A percentile compares a stretch with the other conserved stretches of the same genome.
Evolutionary conservation across 2,888 invertebrate genomes (phyloP).

Genomic region (Eurytoma adleriae): DNA sequence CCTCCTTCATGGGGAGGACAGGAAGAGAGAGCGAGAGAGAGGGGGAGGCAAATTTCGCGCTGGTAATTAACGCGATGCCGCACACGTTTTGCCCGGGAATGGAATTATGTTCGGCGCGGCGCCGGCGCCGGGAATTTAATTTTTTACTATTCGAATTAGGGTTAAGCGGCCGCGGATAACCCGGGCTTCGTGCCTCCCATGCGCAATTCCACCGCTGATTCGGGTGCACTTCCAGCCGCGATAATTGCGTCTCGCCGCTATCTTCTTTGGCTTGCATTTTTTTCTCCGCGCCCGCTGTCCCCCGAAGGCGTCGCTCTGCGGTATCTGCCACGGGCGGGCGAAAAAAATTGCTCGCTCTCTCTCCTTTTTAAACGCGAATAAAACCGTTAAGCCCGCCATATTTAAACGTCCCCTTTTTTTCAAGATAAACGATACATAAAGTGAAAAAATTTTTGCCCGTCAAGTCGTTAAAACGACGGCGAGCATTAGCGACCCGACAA

Average conservation of each 20-base stretch:
- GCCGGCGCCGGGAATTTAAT: constrained; percentile 11
- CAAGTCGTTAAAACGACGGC: too few species aligned
- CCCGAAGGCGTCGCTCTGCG: too few species aligned
- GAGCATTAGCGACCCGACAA: too few species aligned
- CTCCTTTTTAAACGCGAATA: too few species aligned
- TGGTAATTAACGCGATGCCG: constrained; percentile 39
- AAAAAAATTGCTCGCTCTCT: too few species aligned
- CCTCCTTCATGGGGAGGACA: not conserved
- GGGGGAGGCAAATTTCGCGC: constrained; percentile 15
- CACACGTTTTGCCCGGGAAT: constrained; percentile 3
- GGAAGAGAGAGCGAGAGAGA: not conserved
- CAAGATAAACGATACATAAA: too few species aligned
- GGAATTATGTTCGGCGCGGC: constrained; percentile 19
- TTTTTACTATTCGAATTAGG: constrained; percentile 38
- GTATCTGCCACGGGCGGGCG: too few species aligned
- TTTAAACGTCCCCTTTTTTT: too few species aligned
- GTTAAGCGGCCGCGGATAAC: constrained; percentile 31
- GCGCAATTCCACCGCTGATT: constrained; percentile 1
- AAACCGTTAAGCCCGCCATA: too few species aligned
- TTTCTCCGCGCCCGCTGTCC: too few species aligned
- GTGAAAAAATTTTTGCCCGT: not conserved
- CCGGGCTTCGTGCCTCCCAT: constrained; percentile 16
- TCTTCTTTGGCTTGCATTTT: too few species aligned
- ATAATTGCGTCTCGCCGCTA: too few species aligned
- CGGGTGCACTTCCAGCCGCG: not conserved